Base-by-base conservation (phyloP, 2,888 invertebrate species). In the Tromatobia lineatoria region DNA sequence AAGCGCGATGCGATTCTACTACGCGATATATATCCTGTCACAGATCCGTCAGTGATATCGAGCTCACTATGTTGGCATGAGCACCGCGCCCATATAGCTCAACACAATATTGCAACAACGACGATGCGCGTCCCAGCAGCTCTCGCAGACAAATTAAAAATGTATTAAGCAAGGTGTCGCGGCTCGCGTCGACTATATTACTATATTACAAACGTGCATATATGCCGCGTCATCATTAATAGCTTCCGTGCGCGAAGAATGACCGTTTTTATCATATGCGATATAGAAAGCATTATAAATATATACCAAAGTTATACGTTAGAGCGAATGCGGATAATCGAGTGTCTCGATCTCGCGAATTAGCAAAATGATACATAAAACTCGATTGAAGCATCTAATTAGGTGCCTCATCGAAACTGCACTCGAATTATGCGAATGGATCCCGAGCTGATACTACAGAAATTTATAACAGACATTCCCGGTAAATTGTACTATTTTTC, bases 21-120 rank as follows among this genome's bases (percentile, higher is more conserved):
- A 90, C 87, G 89, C 88, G 93, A 93, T 93, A 93, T 93, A 93
- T 90, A 91, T 90, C 88, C 79, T 87, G 90, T 90, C 90, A 91
- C 90, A 91, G 92, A 92, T 92, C 92, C 90, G 90, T 89, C 90
- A 90, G 90, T 90, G 92, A 92, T 91, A 92, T 90, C 88, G 88
- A 89, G 88, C 87, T 73, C 73, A 20, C 73, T 74, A 61, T 45
- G 76, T 83, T 76, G 76, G 25, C 54, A 42, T 20, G 69, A 38
- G 64, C 38, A 20, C 61, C 61, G n/a, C 54, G 29, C 47, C 50
- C 7, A 18, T 7, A 15, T n/a, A 38, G 18, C 18, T 13, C 38
- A 0, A 13, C 64, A 64, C 34, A 66, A 71, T 80, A 83, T 69
- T 82, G 71, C 73, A 59, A 79, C 42, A 25, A 75, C 54, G 34